Evolutionary conservation across 2,888 invertebrate genomes (phyloP).

Genomic region (Heteropelma amictum): DNA sequence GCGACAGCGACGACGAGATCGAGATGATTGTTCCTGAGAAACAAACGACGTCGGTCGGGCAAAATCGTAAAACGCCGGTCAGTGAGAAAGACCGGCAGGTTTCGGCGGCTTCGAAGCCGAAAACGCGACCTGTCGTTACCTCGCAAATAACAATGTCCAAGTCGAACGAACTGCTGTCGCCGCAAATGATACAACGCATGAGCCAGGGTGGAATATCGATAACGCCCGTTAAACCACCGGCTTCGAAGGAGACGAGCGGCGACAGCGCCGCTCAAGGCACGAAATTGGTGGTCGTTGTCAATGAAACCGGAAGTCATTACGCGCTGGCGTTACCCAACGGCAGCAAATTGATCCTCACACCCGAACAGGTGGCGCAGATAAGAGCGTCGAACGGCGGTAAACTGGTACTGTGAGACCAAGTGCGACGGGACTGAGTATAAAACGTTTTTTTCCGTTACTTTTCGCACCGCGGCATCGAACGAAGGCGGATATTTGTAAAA

Average conservation of each 20-base stretch:
- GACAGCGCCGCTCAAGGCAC: constrained; percentile 59
- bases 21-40: constrained; percentile 73
- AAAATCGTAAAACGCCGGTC: constrained; percentile 25
- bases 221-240: constrained; percentile 69
- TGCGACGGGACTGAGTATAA: background rate
- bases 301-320: constrained; percentile 76
- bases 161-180: constrained; percentile 63
- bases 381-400: constrained; percentile 76
- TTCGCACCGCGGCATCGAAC: too few species aligned
- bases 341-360: constrained; percentile 75
- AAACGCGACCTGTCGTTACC: constrained; percentile 58
- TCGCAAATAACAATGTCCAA: constrained; percentile 59
- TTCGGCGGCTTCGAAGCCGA: constrained; percentile 4
- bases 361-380: constrained; percentile 76
- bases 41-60: background rate
- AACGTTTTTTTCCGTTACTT: background rate
- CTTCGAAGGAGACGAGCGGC: constrained; percentile 53
- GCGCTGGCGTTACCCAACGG: constrained; percentile 76
- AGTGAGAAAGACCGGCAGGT: background rate
- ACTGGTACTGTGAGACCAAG: constrained; percentile 67
- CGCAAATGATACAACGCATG: constrained; percentile 73
- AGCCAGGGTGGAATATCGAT: constrained; percentile 75
- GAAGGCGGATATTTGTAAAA: too few species aligned
- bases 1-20: constrained; percentile 75
- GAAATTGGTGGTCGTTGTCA: constrained; percentile 74